A percentile compares a stretch with the other conserved stretches of the same genome.
These are phyloP conservation scores for Muscicapa adusta DNA, from an alignment of 2,113 vertebrate genomes.

Conservation along the genomic window DNA sequence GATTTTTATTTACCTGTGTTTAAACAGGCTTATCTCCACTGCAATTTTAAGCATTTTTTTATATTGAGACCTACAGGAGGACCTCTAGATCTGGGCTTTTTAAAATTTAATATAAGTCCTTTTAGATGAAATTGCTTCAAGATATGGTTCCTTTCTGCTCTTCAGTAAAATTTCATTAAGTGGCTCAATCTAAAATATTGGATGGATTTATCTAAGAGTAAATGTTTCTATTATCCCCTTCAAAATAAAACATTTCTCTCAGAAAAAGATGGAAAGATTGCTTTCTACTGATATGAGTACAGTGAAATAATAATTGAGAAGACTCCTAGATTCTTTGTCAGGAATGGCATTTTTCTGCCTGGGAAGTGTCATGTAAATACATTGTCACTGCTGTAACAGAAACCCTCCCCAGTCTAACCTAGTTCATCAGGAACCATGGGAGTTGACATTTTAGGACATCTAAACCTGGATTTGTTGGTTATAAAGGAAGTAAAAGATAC, in stretches of 20 bases:
- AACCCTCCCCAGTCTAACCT: neutral
- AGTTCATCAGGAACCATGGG: neutral
- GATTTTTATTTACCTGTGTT: neutral
- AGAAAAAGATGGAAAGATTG: neutral
- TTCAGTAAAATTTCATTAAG: neutral
- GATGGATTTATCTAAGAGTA: neutral
- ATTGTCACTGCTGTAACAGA: neutral
- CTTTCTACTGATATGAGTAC: neutral
- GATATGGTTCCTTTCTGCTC: neutral
- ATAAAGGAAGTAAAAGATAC: neutral
- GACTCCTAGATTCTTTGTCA: neutral
- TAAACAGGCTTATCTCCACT: neutral
- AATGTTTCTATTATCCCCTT: neutral
- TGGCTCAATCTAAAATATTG: neutral
- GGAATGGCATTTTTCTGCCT: neutral
- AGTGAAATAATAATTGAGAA: neutral
- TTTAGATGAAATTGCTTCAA: neutral
- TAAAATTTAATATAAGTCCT: neutral
- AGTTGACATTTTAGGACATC: fast-evolving
- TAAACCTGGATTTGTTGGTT: neutral
- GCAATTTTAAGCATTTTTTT: neutral
- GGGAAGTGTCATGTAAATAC: neutral
- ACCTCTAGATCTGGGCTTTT: neutral
- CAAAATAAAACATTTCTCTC: neutral
- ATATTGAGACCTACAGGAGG: neutral